Evolutionary conservation across 2,888 invertebrate genomes (phyloP).

Genomic region (Campopleginae sp.): DNA sequence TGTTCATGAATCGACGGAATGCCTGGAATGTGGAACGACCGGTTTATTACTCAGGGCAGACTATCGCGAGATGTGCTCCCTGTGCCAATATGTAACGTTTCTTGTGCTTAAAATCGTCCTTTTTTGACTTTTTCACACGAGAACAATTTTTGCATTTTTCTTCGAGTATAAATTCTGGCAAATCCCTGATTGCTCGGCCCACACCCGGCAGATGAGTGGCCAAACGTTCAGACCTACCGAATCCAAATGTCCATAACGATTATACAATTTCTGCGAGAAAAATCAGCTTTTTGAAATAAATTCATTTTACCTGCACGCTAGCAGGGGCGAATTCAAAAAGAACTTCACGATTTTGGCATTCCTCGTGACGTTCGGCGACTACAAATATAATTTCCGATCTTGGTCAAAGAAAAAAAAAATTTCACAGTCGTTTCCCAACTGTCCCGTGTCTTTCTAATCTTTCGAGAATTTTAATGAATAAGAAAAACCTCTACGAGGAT

Average conservation of each 20-base stretch:
- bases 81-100: slow-evolving; percentile 85
- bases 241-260: neutral
- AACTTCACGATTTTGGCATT: slow-evolving; percentile 71
- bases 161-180: slow-evolving; percentile 85
- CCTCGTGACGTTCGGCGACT: slow-evolving; percentile 39
- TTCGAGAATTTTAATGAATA: too few relatives aligned
- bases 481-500: too few relatives aligned
- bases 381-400: slow-evolving; percentile 5
- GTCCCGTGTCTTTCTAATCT: too few relatives aligned
- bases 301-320: slow-evolving; percentile 78
- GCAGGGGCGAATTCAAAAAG: slow-evolving; percentile 74
- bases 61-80: slow-evolving; percentile 85
- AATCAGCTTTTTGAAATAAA: neutral
- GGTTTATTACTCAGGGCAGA: slow-evolving; percentile 85
- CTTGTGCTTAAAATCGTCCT: slow-evolving; percentile 84
- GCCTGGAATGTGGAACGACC: neutral
- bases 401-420: neutral
- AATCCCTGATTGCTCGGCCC: slow-evolving; percentile 83
- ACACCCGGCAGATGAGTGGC: slow-evolving; percentile 84
- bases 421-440: too few relatives aligned
- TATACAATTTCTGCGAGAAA: neutral
- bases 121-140: slow-evolving; percentile 78
- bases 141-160: slow-evolving; percentile 74
- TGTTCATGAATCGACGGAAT: neutral
- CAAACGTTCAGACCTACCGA: slow-evolving; percentile 83